Evolutionary conservation across 1,140 invertebrate genomes (phyloP).

Genomic region (Druon quercuslanigerum): DNA sequence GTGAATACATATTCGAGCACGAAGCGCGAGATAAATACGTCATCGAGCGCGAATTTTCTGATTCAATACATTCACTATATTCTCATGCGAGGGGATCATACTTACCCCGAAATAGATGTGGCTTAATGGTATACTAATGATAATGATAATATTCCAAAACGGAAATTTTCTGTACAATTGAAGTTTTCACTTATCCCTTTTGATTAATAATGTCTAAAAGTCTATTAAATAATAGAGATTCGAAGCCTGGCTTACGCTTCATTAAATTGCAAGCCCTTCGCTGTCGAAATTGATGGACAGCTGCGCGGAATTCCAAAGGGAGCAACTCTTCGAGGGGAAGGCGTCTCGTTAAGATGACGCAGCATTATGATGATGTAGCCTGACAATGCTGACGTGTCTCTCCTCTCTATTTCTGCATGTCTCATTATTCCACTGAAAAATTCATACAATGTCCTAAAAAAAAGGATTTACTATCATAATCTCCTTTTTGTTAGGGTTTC

Average conservation of each 20-base stretch:
- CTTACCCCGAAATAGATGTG: too few relatives aligned
- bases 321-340: conserved; percentile 61
- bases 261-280: conserved; percentile 61
- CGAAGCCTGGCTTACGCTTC: conserved; percentile 55
- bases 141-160: background rate
- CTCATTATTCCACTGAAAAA: background rate
- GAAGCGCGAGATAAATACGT: too few relatives aligned
- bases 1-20: too few relatives aligned
- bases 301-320: conserved; percentile 54
- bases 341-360: conserved; percentile 69
- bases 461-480: too few relatives aligned
- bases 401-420: conserved; percentile 36
- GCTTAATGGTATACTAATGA: too few relatives aligned
- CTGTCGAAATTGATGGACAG: conserved; percentile 62
- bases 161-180: conserved; percentile 12
- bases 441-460: background rate
- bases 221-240: conserved; percentile 44
- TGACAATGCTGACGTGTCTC: conserved; percentile 55
- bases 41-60: too few relatives aligned
- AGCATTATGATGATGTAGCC: conserved; percentile 61
- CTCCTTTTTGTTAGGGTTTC: too few relatives aligned
- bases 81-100: too few relatives aligned
- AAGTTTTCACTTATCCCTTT: conserved; percentile 7
- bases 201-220: conserved; percentile 55
- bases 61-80: too few relatives aligned